Evolutionary conservation across 64 coral and sea anemone species (phyloP), one percentile per base, ranked within the genome.

Genomic region (Pocillopora verrucosa): DNA sequence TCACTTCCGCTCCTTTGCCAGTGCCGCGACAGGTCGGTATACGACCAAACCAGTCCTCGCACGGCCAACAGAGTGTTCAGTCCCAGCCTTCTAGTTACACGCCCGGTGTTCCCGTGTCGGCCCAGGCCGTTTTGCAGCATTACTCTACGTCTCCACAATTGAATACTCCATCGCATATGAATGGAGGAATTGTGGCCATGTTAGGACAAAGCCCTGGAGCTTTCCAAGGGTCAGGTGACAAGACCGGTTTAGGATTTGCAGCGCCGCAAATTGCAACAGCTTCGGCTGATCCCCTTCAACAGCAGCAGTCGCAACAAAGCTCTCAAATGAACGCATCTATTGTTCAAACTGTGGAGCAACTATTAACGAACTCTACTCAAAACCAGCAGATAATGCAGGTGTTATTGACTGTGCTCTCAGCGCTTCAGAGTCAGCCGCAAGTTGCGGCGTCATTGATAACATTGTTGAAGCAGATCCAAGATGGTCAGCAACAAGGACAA

Each of bases 311-410:
- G 15, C 90, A 58, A 61, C 68, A 76, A 77, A 74, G 41, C 38
- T 61, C 70, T 38, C 73, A 91, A 86, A n/a, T 64, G 11, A 36
- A 75, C 62, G 59, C 72, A 13, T 14, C 74, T 35, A 25, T 61
- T 30, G 34, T 34, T 3, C 67, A 86, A 41, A 77, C 22, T 36
- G 30, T 88, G 19, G 34, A 51, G 12, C 86, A 76, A 26, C n/a
- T 92, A 16, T 57, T 92, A 17, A 87, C 90, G 15, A 76, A 68
- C 51, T 87, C 90, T 20, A 87, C 83, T 1, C 90, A 92, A n/a
- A 92, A 92, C 83, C 90, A 84, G 58, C 59, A 92, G 30, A 17
- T 86, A 5, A 78, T 92, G 83, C 90, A 92, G 16, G 76, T 83
- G 9, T 77, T 92, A 13, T 80, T 92, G 57, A 79, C 74, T 85